A percentile compares a stretch with the other conserved stretches of the same genome.
Conservation (phyloP, 23 tunicate genomes). For the Ascidia mentula region DNA sequence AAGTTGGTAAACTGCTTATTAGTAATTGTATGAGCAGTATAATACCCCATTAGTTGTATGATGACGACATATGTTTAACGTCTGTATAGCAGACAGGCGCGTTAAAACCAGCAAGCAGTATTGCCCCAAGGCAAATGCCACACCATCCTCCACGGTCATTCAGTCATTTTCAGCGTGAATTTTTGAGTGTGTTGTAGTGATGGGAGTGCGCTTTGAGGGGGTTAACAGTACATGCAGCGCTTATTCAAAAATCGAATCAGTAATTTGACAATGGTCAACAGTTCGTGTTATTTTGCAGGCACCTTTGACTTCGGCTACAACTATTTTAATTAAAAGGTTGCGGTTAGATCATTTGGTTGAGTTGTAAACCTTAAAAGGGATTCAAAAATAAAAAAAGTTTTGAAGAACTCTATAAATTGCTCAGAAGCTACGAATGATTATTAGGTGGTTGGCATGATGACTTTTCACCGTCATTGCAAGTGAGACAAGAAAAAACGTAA, state of each 20-base stretch:
- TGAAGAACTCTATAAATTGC: too few species aligned
- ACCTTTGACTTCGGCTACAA: too few species aligned
- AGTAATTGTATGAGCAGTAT: neutral
- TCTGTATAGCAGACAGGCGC: neutral
- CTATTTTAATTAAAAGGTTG: too few species aligned
- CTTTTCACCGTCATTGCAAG: neutral
- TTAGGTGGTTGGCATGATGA: too few species aligned
- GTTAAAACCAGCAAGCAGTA: neutral
- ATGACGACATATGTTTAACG: neutral
- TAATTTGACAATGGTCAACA: too few species aligned
- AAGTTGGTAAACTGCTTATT: neutral
- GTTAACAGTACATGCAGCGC: too few species aligned
- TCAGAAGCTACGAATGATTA: too few species aligned
- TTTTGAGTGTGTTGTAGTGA: neutral
- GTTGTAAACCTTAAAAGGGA: too few species aligned
- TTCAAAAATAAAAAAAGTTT: too few species aligned
- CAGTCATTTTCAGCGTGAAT: constrained; percentile 4
- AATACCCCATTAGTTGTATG: neutral
- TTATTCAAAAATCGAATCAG: too few species aligned
- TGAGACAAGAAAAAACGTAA: neutral
- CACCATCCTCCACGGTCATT: neutral
- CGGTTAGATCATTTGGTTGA: too few species aligned
- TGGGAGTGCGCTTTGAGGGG: neutral
- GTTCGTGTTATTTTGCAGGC: too few species aligned
- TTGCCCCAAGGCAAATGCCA: neutral